Evolutionary conservation across 2,888 invertebrate species (phyloP).

Genomic region (Erebia aethiops): DNA sequence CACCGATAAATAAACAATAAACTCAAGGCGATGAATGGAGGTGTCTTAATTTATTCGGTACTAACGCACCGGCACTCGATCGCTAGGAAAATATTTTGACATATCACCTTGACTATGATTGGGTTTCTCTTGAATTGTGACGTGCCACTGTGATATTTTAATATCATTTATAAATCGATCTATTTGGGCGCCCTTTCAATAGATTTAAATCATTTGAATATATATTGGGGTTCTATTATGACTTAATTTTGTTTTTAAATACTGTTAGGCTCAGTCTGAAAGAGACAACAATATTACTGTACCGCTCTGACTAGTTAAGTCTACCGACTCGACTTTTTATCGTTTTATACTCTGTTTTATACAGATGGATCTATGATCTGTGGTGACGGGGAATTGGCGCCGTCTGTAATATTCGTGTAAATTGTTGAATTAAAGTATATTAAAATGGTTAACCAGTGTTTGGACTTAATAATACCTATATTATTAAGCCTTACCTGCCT

Average conservation of each 20-base stretch:
- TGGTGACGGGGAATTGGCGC: too few relatives aligned
- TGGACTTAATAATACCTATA: too few relatives aligned
- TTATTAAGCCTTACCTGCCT: too few relatives aligned
- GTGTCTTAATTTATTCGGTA: slow-evolving; percentile 32
- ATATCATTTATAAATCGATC: slow-evolving; percentile 21
- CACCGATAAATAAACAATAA: slow-evolving; percentile 38
- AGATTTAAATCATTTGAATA: slow-evolving; percentile 22
- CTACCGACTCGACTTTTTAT: too few relatives aligned
- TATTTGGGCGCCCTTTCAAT: slow-evolving; percentile 13
- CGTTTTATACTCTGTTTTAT: too few relatives aligned
- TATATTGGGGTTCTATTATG: slow-evolving; percentile 11
- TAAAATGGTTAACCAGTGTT: too few relatives aligned
- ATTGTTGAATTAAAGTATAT: too few relatives aligned
- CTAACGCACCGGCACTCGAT: slow-evolving; percentile 33
- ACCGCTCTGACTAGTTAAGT: too few relatives aligned
- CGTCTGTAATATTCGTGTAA: too few relatives aligned
- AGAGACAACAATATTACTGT: too few relatives aligned
- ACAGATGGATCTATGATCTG: too few relatives aligned
- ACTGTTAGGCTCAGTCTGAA: too few relatives aligned
- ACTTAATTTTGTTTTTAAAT: slow-evolving; percentile 8
- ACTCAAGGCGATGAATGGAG: slow-evolving; percentile 30
- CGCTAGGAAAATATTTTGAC: slow-evolving; percentile 42
- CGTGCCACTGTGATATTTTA: slow-evolving; percentile 18
- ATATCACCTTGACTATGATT: slow-evolving; percentile 38
- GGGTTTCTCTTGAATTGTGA: slow-evolving; percentile 28